Evolutionary conservation across 2,888 invertebrate genomes (phyloP).

Genomic region (Netelia melanura): DNA sequence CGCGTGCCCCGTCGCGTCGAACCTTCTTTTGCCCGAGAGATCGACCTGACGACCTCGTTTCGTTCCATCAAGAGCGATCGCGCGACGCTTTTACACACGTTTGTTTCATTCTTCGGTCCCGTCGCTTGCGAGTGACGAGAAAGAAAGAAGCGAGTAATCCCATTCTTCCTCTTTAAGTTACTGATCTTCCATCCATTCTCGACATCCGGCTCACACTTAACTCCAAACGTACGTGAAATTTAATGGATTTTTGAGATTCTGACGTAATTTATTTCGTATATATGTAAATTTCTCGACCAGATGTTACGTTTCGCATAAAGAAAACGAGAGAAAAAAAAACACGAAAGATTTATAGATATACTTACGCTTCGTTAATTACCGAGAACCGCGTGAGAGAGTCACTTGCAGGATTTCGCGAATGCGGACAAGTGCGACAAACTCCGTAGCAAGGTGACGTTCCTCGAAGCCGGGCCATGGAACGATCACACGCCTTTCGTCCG

Average conservation of each 20-base stretch:
- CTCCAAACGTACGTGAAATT: neutral
- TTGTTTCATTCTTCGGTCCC: neutral
- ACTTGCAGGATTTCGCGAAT: constrained; percentile 76
- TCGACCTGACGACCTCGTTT: constrained; percentile 68
- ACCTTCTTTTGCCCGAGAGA: constrained; percentile 56
- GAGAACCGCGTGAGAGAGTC: constrained; percentile 28
- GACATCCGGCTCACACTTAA: constrained; percentile 32
- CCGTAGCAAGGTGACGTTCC: constrained; percentile 72
- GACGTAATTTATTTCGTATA: neutral
- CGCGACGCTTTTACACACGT: constrained; percentile 7
- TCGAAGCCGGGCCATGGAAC: constrained; percentile 9
- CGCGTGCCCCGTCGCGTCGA: neutral
- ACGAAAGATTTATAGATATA: neutral
- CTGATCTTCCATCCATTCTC: neutral
- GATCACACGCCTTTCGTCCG: neutral
- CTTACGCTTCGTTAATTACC: neutral
- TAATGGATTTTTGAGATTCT: neutral
- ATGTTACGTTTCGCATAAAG: neutral
- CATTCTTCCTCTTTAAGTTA: constrained; percentile 21
- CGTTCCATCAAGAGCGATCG: constrained; percentile 59
- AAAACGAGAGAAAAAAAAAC: neutral
- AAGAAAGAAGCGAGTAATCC: constrained; percentile 22
- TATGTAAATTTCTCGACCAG: neutral
- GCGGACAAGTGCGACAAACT: constrained; percentile 72
- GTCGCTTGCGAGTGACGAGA: neutral